Evolutionary conservation across 2,113 vertebrate species (phyloP).

Genomic region (Tenebrosternarchus preto): DNA sequence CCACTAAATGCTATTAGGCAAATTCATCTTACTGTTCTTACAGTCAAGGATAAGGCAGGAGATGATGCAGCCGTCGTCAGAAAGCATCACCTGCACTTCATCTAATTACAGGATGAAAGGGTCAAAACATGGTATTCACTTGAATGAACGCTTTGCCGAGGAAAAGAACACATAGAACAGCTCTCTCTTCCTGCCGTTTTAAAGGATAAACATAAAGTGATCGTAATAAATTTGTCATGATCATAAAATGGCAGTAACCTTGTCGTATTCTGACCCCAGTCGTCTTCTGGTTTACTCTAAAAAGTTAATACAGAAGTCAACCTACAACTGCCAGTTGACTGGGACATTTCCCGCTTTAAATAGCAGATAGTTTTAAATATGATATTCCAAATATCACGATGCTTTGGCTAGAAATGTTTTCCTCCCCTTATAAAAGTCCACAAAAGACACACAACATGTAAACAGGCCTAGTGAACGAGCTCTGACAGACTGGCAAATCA

Average conservation of each 20-base stretch:
- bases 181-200: background rate
- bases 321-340: too few relatives aligned
- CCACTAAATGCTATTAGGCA: conserved; percentile 46
- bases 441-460: conserved; percentile 17
- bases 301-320: background rate
- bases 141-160: too few relatives aligned
- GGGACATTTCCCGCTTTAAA: background rate
- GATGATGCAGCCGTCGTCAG: background rate
- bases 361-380: too few relatives aligned
- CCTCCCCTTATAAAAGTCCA: background rate
- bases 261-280: too few relatives aligned
- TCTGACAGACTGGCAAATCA: conserved; percentile 53
- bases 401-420: background rate
- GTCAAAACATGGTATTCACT: background rate
- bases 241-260: too few relatives aligned
- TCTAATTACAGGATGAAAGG: background rate
- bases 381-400: background rate
- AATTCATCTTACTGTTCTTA: conserved; percentile 42
- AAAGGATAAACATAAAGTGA: background rate
- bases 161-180: background rate
- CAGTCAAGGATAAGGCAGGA: conserved; percentile 7
- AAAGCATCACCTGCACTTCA: conserved; percentile 11
- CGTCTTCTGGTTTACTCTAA: too few relatives aligned
- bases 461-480: conserved; percentile 60
- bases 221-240: too few relatives aligned